Base-by-base conservation (phyloP, 2,888 invertebrate species). In the Conchocele bisecta region DNA sequence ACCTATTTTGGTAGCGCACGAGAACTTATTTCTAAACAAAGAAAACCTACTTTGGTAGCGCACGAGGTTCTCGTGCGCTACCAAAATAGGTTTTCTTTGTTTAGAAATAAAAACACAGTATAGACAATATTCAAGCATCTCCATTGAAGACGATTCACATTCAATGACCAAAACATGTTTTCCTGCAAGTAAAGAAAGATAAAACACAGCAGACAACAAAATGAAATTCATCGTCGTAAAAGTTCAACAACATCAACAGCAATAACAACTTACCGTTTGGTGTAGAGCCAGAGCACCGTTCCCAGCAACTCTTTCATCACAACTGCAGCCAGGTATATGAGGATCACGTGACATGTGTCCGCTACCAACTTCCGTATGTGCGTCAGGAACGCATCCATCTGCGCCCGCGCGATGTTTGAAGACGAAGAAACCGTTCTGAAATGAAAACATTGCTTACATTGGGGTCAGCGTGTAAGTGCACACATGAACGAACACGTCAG, bases 221-320 rank as follows among this genome's bases (percentile, higher is more conserved):
- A 11, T 13, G 11, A 11, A n/a, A 35, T 13, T 13, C 37, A 35
- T 35, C n/a, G 37, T 13, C 37, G 11, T n/a, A 35, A 11, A 35
- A n/a, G n/a, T 35, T 13, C n/a, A n/a, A n/a, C 37, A 35, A 35
- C 20, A 46, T 46, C 29, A 54, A 15, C 26, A 13, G 20, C 24
- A 20, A 70, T 4, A 44, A 15, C 5, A 9, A 56, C 80, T 58
- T 61, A 89, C 90, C 89, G 84, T 71, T 89, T 88, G 35, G 89
- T 83, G 61, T 89, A 89, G 20, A 89, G 85, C 90, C 90, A 90
- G 37, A 88, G 76, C 5, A 89, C 89, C 5, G 87, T 84, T 17
- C 87, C 83, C 0, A 88, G 79, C 11, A 89, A 73, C 61, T 90
- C 89, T 50, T 89, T 88, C 22, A 90, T 81, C 28, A 89, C 84